Base-by-base conservation (phyloP, 2,797 vertebrate genomes). In the Myripristis murdjan region DNA sequence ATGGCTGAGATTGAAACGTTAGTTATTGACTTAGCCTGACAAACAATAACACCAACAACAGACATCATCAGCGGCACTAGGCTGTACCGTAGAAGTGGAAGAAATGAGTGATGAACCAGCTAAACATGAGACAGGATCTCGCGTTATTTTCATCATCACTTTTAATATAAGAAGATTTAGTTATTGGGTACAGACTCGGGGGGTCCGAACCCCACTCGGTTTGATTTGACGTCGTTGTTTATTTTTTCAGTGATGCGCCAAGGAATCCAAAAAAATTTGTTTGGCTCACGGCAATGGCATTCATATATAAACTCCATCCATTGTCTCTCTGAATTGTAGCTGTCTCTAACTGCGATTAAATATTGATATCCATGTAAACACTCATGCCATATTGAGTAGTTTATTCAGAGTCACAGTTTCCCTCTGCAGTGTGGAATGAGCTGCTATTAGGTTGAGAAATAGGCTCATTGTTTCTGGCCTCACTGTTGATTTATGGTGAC, bases 401-500 rank as follows among this genome's bases (percentile, higher is more conserved):
- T 91, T 75, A 88, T 87, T 88, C 88, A 67, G 75, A 88, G 85
- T 75, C 88, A 73, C 82, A 69, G 82, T 73, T 77, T 88, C 80
- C 81, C 70, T 70, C 75, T 58, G 70, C 77, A 64, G 75, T 11
- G 55, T 57, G 51, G 68, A 81, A 74, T 23, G 73, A 85, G 77
- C 79, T 18, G 62, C 85, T 66, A 87, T 82, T 85, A 53, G 72
- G 75, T 81, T 91, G 86, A 92, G 77, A 84, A 92, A 92, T 84
- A 83, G 76, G 71, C 63, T 85, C 73, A 74, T 87, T 88, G 88
- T 88, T 93, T 85, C 76, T 16, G 23, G 7, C 74, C 89, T 85
- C 72, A 81, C 86, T 85, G 67, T 90, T 96, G 95, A 96, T 91
- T 95, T 94, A 96, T 95, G 92, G 88, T 90, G 94, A 91, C 95